Evolutionary conservation across 2,113 vertebrate species (phyloP).

Genomic region (Alexandromys fortis): DNA sequence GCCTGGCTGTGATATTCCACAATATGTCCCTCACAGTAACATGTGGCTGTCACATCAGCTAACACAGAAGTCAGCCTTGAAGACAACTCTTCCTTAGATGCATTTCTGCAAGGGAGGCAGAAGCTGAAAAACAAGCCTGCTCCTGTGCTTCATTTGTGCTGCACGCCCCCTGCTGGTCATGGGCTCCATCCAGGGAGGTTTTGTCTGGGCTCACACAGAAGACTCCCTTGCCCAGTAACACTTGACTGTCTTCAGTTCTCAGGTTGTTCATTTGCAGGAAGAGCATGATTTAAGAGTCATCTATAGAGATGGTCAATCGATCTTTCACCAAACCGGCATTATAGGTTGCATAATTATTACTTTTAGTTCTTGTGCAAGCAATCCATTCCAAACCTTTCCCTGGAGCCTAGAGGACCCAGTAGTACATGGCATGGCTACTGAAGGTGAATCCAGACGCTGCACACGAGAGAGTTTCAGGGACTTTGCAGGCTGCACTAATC

Average conservation of each 20-base stretch:
- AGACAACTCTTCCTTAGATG: not conserved
- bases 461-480: not conserved
- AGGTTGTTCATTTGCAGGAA: not conserved
- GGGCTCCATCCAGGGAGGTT: not conserved
- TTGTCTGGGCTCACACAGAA: not conserved
- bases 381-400: not conserved
- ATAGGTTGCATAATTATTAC: not conserved
- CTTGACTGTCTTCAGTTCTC: not conserved
- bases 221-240: not conserved
- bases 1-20: not conserved
- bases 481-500: not conserved
- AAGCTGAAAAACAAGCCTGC: not conserved
- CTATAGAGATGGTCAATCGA: not conserved
- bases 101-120: rapidly evolving
- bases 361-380: not conserved
- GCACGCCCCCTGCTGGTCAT: not conserved
- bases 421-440: not conserved
- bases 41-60: not conserved
- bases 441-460: not conserved
- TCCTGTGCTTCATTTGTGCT: not conserved
- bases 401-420: not conserved
- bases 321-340: not conserved
- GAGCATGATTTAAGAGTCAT: not conserved
- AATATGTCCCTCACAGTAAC: not conserved
- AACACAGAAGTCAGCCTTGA: not conserved